These are phyloP conservation scores for Pavo muticus DNA, from an alignment of 2,113 vertebrate species.

Conservation along the genomic window DNA sequence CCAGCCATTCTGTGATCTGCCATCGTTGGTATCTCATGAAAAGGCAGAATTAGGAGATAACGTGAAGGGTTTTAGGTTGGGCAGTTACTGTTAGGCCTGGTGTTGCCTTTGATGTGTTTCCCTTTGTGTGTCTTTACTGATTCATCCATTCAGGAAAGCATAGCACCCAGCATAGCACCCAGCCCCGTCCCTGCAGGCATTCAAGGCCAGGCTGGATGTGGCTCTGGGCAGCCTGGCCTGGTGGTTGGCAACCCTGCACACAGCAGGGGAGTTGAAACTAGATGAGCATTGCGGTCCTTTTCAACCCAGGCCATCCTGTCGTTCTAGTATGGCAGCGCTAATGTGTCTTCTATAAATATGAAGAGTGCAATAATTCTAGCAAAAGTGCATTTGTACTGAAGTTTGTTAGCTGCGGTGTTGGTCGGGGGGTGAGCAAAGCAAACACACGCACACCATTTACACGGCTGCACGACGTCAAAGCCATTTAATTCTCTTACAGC, in stretches of 20 bases:
- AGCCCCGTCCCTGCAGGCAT: too few relatives aligned
- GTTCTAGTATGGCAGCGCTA: background rate
- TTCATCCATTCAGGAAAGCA: background rate
- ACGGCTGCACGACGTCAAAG: background rate
- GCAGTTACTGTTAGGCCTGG: background rate
- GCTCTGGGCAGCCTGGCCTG: too few relatives aligned
- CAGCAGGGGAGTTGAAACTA: too few relatives aligned
- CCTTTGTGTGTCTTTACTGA: background rate
- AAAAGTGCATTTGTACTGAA: background rate
- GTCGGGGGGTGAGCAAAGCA: too few relatives aligned
- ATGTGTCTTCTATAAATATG: background rate
- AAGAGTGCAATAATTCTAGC: background rate
- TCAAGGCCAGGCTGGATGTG: too few relatives aligned
- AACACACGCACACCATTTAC: fast-evolving
- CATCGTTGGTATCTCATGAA: background rate
- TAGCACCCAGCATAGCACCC: background rate
- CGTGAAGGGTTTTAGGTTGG: background rate
- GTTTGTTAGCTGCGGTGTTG: background rate
- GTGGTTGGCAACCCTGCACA: too few relatives aligned
- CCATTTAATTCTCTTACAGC: background rate
- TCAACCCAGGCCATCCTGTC: too few relatives aligned
- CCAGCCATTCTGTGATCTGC: too few relatives aligned
- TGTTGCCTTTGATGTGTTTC: background rate
- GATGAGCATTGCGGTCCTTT: too few relatives aligned
- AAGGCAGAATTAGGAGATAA: background rate